A percentile compares a stretch with the other conserved stretches of the same genome.
These are phyloP conservation scores for Leptopilina syphax DNA, from an alignment of 2,888 invertebrate species.

Conservation along the genomic window DNA sequence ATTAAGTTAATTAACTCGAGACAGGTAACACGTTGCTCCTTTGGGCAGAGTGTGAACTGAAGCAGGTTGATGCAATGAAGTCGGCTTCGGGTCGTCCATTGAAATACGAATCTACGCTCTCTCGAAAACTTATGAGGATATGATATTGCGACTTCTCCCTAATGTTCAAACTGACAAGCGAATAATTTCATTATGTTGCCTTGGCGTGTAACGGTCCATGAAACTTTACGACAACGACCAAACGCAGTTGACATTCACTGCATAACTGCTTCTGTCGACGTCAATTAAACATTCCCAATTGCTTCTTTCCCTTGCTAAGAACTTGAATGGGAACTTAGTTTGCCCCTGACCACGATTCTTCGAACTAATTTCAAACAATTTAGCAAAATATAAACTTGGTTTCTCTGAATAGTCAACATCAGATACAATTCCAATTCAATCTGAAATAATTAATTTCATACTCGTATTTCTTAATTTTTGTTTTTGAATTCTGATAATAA, in stretches of 20 bases:
- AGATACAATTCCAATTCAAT: no score
- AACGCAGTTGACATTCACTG: neutral
- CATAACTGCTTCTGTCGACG: neutral
- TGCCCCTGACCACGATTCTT: no score
- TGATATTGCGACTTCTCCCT: neutral
- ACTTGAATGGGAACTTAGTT: no score
- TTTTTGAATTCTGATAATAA: no score
- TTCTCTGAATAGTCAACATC: no score
- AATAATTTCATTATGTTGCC: slow-evolving; percentile 24
- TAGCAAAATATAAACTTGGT: no score
- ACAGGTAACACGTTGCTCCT: slow-evolving; percentile 65
- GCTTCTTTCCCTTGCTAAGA: neutral
- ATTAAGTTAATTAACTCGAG: slow-evolving; percentile 71
- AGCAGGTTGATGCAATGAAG: slow-evolving; percentile 35
- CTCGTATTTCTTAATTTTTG: no score
- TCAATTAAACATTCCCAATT: slow-evolving; percentile 4
- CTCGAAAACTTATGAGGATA: slow-evolving; percentile 1
- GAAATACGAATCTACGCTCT: neutral
- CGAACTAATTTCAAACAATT: no score
- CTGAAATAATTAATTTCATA: no score
- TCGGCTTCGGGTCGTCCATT: neutral
- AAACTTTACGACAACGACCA: slow-evolving; percentile 14
- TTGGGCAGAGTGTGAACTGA: slow-evolving; percentile 65
- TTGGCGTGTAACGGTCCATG: neutral
- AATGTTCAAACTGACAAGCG: slow-evolving; percentile 18